Evolutionary conservation across 2,888 invertebrate genomes (phyloP), one percentile per base, ranked within the genome.

Genomic region (Cheilosia soror): DNA sequence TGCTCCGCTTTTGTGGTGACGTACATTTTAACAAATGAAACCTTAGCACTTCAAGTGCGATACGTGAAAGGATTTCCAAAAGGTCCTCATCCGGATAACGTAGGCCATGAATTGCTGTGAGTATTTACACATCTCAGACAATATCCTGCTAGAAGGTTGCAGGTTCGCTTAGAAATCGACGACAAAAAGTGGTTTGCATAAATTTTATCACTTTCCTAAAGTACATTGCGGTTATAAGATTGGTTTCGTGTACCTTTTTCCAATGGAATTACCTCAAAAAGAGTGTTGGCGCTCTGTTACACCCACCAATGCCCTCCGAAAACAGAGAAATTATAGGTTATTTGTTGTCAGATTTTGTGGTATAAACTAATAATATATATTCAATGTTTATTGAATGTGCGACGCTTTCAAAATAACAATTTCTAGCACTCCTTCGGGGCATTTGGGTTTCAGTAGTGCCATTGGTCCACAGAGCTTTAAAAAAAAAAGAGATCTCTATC

Each of bases 121-220:
- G 73, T 75, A 79, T 84, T 84, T 84, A 69, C 63, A 69, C 63
- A 68, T 42, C 69, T 42, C 47, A 78, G 66, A 47, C 51, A 75
- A 63, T 49, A 63, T 49, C 68, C 69, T 51, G 57, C 33, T 55
- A 40, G 33, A 15, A 63, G 69, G 40, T 31, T 63, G 40, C 68
- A 73, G 29, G 53, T 69, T 79, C 58, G 68, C 83, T 69, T 75
- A 69, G 79, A 69, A 84, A 79, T 79, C 31, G 83, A 79, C 65
- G 69, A 75, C 79, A 84, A 79, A 71, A 84, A 79, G 79, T 75
- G 79, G 79, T 84, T 84, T 84, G 83, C 73, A 84, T 84, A 84
- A 75, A 84, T 84, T 84, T 84, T 75, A 65, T 44, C 63, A 75
- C 29, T 79, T 75, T 58, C 65, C 27, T 47, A 63, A 69, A 69